Base-by-base conservation (phyloP, 2,797 vertebrate genomes). In the Telmatherina bonti region DNA sequence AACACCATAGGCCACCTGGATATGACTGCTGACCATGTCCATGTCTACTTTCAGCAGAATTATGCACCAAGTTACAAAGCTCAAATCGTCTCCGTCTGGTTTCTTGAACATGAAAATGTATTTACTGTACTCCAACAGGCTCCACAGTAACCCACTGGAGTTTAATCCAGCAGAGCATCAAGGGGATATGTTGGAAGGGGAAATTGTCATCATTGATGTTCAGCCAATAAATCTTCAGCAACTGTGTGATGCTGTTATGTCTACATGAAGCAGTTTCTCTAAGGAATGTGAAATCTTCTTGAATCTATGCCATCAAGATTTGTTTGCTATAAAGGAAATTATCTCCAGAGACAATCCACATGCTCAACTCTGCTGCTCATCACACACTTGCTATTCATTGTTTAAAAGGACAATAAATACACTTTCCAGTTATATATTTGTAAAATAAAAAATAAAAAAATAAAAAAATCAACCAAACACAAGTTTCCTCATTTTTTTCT, bases 141-240 rank as follows among this genome's bases (percentile, higher is more conserved):
- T 58, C 54, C 67, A 76, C 38, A 81, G 65, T 78, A n/a, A n/a
- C 3, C 7, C 78, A 79, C 76, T 60, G 83, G 70, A 78, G 77
- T 73, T 70, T 60, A 85, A 56, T 65, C 60, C 54, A 76, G 60
- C 31, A 70, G 54, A 76, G 61, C 60, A 74, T 7, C 45, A 83
- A 83, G 72, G 67, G 70, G 77, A 80, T 76, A 70, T 71, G 56
- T 78, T 85, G 79, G 74, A 89, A 85, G 2, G 27, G 54, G 73
- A 90, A 68, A 85, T 76, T 86, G 1, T 0, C 74, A 86, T 87
- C 56, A 83, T 82, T 49, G 79, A 91, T 86, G 79, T 87, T 76
- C 76, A 90, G 76, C 87, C 47, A 58, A 91, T 73, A 89, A 91
- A 89, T 87, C 84, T 88, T 72, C 77, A 73, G 57, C 71, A 88